A percentile compares a stretch with the other conserved stretches of the same genome.
Conservation (phyloP, 2,888 invertebrate genomes). For the Synanthedon myopaeformis region DNA sequence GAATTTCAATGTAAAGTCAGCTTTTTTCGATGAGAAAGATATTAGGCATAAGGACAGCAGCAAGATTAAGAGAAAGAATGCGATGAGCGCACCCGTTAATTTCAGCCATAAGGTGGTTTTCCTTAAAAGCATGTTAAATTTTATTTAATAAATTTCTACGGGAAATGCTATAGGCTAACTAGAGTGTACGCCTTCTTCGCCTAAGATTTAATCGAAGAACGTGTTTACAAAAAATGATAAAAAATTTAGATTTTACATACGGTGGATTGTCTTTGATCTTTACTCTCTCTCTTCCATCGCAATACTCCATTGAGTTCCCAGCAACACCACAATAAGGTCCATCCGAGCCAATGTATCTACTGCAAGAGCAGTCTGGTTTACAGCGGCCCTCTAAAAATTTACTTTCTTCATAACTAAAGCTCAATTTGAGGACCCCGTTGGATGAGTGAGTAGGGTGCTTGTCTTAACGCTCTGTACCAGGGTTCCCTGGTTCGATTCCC, state of each 20-base stretch:
- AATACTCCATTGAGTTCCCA: slow-evolving; percentile 15
- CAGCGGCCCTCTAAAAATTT: slow-evolving; percentile 15
- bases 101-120: background rate
- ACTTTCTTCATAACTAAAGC: too few relatives aligned
- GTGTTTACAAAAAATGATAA: background rate
- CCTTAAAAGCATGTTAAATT: background rate
- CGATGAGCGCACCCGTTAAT: background rate
- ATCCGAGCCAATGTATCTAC: slow-evolving; percentile 15
- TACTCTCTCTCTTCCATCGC: slow-evolving; percentile 8
- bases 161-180: too few relatives aligned
- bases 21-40: background rate
- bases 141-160: too few relatives aligned
- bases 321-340: slow-evolving; percentile 23
- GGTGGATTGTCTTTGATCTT: background rate
- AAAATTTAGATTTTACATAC: background rate
- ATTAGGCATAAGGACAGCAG: background rate
- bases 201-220: too few relatives aligned
- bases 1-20: background rate
- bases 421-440: too few relatives aligned
- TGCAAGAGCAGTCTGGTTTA: slow-evolving; percentile 22
- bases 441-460: too few relatives aligned
- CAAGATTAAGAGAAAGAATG: background rate
- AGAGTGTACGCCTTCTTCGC: too few relatives aligned
- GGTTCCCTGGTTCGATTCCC: too few relatives aligned
- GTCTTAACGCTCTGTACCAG: too few relatives aligned